phyloP scores from a whole-genome alignment of 35 echinoderm and acorn worm species.

The Holothuria glaberrima region DNA sequence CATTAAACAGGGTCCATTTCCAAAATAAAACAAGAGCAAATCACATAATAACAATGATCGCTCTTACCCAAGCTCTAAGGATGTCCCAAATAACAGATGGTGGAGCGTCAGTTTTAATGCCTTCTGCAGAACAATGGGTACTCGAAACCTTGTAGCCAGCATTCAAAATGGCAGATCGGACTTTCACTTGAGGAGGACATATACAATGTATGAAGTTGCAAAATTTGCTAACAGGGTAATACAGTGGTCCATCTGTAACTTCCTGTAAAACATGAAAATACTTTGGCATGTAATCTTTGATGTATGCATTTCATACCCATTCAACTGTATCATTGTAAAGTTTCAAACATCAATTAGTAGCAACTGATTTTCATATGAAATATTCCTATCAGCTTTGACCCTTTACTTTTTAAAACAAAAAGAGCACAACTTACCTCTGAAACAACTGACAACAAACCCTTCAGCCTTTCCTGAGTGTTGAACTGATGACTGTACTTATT shows the following conservation, averaged over 20 bases:
- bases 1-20: no score
- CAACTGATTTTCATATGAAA: no score
- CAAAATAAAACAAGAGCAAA: no score
- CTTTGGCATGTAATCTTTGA: no score
- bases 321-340: no score
- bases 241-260: constrained; percentile 80
- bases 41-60: no score
- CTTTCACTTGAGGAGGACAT: constrained; percentile 69
- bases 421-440: constrained; percentile 71
- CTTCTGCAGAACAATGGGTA: constrained; percentile 89
- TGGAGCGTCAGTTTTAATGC: constrained; percentile 92
- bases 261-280: constrained; percentile 58
- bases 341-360: no score
- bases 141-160: constrained; percentile 93
- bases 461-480: constrained; percentile 77
- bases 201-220: constrained; percentile 77
- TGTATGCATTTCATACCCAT: no score
- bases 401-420: no score
- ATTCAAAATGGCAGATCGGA: constrained; percentile 91
- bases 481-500: constrained; percentile 57
- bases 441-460: constrained; percentile 81
- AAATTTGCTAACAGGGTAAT: constrained; percentile 85
- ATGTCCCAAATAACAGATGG: constrained; percentile 91
- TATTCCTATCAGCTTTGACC: no score
- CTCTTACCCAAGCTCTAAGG: constrained; percentile 92